Conservation (phyloP, 2,113 vertebrate genomes). For the Camelus bactrianus region DNA sequence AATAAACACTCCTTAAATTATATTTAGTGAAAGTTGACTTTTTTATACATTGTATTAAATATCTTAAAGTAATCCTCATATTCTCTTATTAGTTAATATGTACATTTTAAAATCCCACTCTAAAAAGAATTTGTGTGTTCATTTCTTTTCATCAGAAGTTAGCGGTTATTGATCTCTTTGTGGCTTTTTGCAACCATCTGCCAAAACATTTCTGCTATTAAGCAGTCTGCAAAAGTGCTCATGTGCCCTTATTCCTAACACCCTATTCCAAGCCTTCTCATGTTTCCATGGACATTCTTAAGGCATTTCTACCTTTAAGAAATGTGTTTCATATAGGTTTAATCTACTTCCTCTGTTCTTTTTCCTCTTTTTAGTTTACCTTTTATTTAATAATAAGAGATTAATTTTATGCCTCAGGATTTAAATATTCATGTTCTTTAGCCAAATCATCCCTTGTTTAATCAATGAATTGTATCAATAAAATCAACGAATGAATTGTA, state of each 20-base stretch:
- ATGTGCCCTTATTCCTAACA: neutral
- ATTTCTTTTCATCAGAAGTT: constrained; percentile 47
- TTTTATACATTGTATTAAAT: constrained; percentile 5
- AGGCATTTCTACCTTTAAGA: constrained; percentile 49
- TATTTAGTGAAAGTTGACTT: constrained; percentile 28
- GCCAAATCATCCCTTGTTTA: neutral
- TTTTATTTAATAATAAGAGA: constrained; percentile 21
- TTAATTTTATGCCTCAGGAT: neutral
- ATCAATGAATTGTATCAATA: neutral
- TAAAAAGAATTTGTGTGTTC: constrained; percentile 9
- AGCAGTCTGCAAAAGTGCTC: constrained; percentile 14
- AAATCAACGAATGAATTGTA: neutral
- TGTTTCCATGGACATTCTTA: constrained; percentile 18
- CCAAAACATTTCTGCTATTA: constrained; percentile 15
- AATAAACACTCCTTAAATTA: constrained; percentile 14
- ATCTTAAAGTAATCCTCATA: neutral
- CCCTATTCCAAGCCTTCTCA: neutral
- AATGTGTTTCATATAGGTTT: constrained; percentile 44
- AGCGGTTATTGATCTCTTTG: neutral
- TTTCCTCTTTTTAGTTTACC: constrained; percentile 16
- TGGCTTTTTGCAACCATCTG: constrained; percentile 26
- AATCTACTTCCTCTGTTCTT: neutral
- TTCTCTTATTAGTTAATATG: constrained; percentile 11
- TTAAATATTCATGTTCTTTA: neutral
- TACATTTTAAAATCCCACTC: constrained; percentile 11